Percentiles rank a stretch among this genome's conserved stretches.
Conservation (phyloP, 2,113 vertebrate genomes). For the Ailurus styani region DNA sequence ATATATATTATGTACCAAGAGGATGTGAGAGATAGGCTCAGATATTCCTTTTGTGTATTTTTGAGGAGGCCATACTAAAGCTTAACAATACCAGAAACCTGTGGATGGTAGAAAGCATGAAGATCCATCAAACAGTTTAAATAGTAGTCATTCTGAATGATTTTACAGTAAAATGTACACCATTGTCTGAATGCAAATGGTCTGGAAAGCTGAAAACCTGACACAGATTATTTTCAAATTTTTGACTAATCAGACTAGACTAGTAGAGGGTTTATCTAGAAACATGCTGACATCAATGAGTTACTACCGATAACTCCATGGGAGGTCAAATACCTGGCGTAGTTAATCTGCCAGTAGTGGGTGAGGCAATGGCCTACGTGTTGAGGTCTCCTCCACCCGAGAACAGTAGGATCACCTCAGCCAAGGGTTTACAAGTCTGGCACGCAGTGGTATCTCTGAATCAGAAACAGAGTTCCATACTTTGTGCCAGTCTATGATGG, state of each 20-base stretch:
- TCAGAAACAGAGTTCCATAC: background rate
- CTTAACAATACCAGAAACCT: background rate
- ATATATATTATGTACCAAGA: background rate
- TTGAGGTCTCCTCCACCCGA: background rate
- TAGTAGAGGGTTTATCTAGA: background rate
- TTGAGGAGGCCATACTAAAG: background rate
- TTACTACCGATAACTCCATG: background rate
- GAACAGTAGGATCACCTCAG: background rate
- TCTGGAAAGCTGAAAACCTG: background rate
- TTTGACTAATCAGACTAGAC: background rate
- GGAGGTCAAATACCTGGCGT: background rate
- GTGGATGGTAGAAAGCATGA: rapidly evolving
- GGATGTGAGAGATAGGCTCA: background rate
- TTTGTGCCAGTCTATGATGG: background rate
- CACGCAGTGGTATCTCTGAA: no score
- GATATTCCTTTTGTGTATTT: background rate
- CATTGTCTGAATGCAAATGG: background rate
- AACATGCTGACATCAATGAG: background rate
- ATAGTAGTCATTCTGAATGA: background rate
- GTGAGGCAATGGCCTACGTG: background rate
- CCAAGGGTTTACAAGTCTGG: background rate
- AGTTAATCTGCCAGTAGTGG: background rate
- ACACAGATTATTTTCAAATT: background rate
- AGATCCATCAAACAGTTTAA: background rate
- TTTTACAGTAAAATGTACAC: background rate